These are phyloP conservation scores for Alsophila aescularia DNA, from an alignment of 2,888 invertebrate species.

Conservation along the genomic window DNA sequence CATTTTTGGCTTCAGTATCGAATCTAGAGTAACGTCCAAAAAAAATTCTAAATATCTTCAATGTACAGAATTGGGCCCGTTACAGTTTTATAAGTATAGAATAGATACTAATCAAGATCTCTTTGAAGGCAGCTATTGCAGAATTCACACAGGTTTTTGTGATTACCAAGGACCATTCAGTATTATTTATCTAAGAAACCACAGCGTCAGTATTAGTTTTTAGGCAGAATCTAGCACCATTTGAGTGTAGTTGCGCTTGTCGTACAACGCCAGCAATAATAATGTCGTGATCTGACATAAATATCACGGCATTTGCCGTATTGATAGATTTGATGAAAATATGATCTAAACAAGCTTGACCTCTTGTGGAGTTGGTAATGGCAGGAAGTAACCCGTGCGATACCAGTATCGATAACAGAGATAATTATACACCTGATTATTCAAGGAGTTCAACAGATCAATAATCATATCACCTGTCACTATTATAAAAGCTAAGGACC, in stretches of 20 bases:
- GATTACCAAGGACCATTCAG: background rate
- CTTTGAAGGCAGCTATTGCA: background rate
- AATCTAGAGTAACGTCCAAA: too few species aligned
- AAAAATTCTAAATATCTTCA: too few species aligned
- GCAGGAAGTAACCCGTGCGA: background rate
- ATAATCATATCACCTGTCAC: background rate
- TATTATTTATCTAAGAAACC: background rate
- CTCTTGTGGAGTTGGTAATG: background rate
- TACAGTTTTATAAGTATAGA: too few species aligned
- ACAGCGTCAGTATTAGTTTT: background rate
- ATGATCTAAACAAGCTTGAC: background rate
- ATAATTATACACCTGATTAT: background rate
- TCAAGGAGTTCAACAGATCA: background rate
- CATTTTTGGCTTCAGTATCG: too few species aligned
- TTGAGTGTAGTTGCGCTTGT: background rate
- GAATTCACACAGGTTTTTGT: background rate
- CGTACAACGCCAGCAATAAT: background rate
- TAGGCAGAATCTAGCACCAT: background rate
- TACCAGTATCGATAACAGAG: too few species aligned
- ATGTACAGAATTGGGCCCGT: too few species aligned
- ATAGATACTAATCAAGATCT: too few species aligned
- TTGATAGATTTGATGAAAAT: background rate
- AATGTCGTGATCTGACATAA: background rate
- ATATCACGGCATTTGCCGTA: background rate
- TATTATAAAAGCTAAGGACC: background rate